Evolutionary conservation across 2,888 invertebrate species (phyloP), one percentile per base, ranked within the genome.

Genomic region (Proisotoma minuta): DNA sequence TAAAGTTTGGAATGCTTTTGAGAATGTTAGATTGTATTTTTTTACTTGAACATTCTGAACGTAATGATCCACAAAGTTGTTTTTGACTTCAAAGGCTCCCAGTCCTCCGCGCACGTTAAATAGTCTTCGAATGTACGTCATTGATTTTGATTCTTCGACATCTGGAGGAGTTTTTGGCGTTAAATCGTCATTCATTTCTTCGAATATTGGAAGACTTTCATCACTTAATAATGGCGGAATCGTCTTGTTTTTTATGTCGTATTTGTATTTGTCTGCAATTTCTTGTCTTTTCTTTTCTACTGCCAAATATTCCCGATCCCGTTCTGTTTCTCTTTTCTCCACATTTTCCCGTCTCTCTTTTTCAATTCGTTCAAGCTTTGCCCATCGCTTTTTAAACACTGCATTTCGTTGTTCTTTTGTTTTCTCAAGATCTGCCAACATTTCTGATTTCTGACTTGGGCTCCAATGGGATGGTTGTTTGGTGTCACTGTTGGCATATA

Each of bases 41-140:
- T n/a, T n/a, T n/a, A n/a, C n/a, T n/a, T n/a, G n/a, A n/a, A n/a
- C n/a, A n/a, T n/a, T n/a, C n/a, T n/a, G n/a, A n/a, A n/a, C n/a
- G n/a, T n/a, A n/a, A n/a, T n/a, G n/a, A n/a, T n/a, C n/a, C n/a
- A n/a, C n/a, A n/a, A n/a, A n/a, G n/a, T n/a, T n/a, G n/a, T n/a
- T n/a, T n/a, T n/a, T n/a, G n/a, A n/a, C n/a, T n/a, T n/a, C n/a
- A n/a, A n/a, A n/a, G n/a, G n/a, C n/a, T n/a, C n/a, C n/a, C n/a
- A n/a, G n/a, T 15, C 47, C n/a, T 18, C 54, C 60, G 15, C 40
- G 28, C n/a, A 61, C n/a, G 15, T 51, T 15, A 26, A 56, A 61
- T 1, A 18, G 22, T 28, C 24, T 50, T 29, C 61, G 28, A 3
- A 61, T 22, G 10, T 8, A 5, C 28, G 34, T 56, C 28, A 61